Base-by-base conservation (phyloP, 1,140 invertebrate genomes). In the Drosophila sp. region DNA sequence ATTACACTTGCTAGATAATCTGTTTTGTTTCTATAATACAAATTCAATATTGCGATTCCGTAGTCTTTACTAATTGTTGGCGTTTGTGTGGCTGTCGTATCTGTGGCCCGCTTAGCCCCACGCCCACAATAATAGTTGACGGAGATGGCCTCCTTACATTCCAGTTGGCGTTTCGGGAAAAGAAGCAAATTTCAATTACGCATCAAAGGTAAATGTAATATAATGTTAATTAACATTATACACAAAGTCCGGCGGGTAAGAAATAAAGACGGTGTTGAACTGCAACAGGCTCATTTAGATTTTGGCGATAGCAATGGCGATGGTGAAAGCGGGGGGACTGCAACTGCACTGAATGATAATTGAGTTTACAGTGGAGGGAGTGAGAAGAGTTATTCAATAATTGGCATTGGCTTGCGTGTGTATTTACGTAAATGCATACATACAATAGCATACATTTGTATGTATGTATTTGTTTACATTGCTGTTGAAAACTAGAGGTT, bases 101-200 rank as follows among this genome's bases (percentile, higher is more conserved):
- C 60, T 63, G 67, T 67, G 56, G 76, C 63, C 64, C 55, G 66
- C 60, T 38, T 47, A 10, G 35, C 72, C 54, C 64, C 64, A 60
- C 33, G 50, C 27, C 35, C 32, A 40, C 61, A 75, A 60, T 40
- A 60, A 60, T 60, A 40, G 47, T 60, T 57, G 40, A 54, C 41
- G 60, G 78, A 60, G 66, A 90, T 86, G 79, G 79, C 86, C 70
- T 85, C 79, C 61, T 64, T 87, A 81, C 80, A 90, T 90, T 91
- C 80, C 77, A 91, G 82, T 91, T 91, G 90, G 90, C 85, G 90
- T 68, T 91, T 82, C 75, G 86, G 85, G 64, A 91, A 91, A 72
- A 79, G 90, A 70, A 90, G 77, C 73, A 91, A 91, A 75, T 73
- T 89, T 57, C 85, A 90, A 79, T 87, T 87, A 71, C 90, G 83